phyloP scores from a whole-genome alignment of 2,113 vertebrate genomes.

The Seriola dumerili region DNA sequence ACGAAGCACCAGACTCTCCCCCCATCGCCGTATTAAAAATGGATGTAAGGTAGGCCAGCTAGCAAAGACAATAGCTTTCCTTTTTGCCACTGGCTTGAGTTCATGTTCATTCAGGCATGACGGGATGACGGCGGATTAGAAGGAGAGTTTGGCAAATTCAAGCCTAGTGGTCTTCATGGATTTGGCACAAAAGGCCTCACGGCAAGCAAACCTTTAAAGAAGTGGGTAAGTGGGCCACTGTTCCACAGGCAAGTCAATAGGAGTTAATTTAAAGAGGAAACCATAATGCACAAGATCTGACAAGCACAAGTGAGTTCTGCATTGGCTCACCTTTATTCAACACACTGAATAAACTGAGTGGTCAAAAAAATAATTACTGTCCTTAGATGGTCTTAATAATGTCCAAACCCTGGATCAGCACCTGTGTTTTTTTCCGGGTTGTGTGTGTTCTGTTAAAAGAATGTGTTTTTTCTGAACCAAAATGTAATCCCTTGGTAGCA shows the following conservation, averaged over 20 bases:
- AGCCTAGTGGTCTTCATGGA: constrained; percentile 33
- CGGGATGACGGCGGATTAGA: constrained; percentile 33
- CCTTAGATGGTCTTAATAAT: background rate
- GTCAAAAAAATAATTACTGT: background rate
- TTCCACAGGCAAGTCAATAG: constrained; percentile 37
- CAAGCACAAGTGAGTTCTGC: background rate
- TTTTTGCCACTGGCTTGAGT: constrained; percentile 32
- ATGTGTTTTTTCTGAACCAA: background rate
- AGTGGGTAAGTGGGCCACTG: constrained; percentile 71
- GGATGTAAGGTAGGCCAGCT: constrained; percentile 32
- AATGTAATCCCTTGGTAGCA: background rate
- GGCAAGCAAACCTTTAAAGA: constrained; percentile 40
- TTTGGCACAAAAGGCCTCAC: constrained; percentile 62
- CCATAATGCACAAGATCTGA: background rate
- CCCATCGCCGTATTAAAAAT: constrained; percentile 49
- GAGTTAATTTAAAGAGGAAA: constrained; percentile 20
- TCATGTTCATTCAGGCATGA: constrained; percentile 44
- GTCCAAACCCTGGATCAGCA: no score
- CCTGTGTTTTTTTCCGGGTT: background rate
- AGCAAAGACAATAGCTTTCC: constrained; percentile 31
- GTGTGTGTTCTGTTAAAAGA: no score
- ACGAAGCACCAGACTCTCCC: constrained; percentile 32
- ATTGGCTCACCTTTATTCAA: background rate
- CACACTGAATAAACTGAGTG: background rate
- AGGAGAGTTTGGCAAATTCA: constrained; percentile 56